phyloP scores from a whole-genome alignment of 2,797 vertebrate genomes.

The Smutsia temminckii region DNA sequence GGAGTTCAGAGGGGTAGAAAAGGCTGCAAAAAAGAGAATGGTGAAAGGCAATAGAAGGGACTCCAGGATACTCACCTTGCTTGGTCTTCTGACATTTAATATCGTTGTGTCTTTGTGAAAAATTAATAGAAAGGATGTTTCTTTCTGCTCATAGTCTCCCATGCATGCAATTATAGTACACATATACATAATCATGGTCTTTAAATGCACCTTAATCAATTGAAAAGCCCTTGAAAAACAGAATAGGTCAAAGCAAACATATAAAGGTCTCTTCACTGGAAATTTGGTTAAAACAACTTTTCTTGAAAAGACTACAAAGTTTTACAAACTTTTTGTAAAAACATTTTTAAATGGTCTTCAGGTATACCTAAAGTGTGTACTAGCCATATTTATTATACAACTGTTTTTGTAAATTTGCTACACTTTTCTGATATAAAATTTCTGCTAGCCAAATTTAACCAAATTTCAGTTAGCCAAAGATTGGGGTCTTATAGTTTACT shows the following conservation, averaged over 20 bases:
- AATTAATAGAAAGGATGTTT: not conserved
- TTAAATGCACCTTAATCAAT: not conserved
- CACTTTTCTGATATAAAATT: not conserved
- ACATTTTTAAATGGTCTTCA: not conserved
- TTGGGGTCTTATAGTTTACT: not conserved
- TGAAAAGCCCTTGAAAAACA: conserved; percentile 5
- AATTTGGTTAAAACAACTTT: not conserved
- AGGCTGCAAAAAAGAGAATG: not conserved
- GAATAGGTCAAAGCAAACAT: conserved; percentile 18
- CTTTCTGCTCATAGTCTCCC: not conserved
- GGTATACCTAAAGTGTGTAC: not conserved
- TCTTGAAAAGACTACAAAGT: not conserved
- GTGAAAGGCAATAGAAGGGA: not conserved
- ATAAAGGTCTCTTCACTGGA: not conserved
- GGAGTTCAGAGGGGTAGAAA: not conserved
- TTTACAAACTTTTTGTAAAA: not conserved
- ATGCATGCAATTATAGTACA: not conserved
- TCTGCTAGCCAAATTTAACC: not conserved
- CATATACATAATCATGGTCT: not conserved
- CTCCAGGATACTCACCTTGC: not conserved
- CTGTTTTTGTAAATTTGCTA: not conserved
- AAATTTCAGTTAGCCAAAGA: not conserved
- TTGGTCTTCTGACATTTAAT: not conserved
- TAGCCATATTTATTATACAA: not conserved
- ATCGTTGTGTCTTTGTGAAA: not conserved